phyloP scores from a whole-genome alignment of 2,888 invertebrate genomes.

The Amphipyra berbera region DNA sequence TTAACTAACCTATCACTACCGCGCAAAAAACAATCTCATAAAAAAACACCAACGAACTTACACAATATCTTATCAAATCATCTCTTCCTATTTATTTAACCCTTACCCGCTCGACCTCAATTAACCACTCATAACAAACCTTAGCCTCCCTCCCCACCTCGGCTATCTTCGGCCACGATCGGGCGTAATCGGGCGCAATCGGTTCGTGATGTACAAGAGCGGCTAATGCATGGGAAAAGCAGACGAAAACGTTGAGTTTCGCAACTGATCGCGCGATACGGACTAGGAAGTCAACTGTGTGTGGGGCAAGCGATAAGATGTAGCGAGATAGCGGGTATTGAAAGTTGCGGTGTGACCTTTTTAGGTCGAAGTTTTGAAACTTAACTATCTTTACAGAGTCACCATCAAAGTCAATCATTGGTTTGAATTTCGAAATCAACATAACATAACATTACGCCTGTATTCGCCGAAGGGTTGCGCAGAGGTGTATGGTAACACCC shows the following conservation, averaged over 20 bases:
- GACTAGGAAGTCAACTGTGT: conserved; percentile 59
- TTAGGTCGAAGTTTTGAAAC: conserved; percentile 38
- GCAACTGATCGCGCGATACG: conserved; percentile 63
- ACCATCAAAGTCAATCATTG: too few relatives aligned
- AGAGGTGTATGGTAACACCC: too few relatives aligned
- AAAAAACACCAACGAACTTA: conserved; percentile 1
- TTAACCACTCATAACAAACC: conserved; percentile 43
- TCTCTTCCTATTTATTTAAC: conserved; percentile 48
- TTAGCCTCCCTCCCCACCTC: conserved; percentile 3
- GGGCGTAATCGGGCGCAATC: conserved; percentile 62
- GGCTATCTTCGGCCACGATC: conserved; percentile 60
- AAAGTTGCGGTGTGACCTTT: conserved; percentile 44
- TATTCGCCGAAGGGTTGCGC: too few relatives aligned
- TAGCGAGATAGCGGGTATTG: conserved; percentile 48
- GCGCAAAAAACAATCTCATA: neutral
- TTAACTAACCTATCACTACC: neutral
- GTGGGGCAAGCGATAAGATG: conserved; percentile 36
- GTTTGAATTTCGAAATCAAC: too few relatives aligned
- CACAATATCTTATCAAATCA: conserved; percentile 7
- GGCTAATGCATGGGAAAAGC: conserved; percentile 69
- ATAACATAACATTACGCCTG: too few relatives aligned
- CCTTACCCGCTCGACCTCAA: conserved; percentile 35
- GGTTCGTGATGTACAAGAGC: conserved; percentile 67
- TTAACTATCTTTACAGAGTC: too few relatives aligned
- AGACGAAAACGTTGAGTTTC: conserved; percentile 62